These are phyloP conservation scores for Pseudoatta argentina DNA, from an alignment of 1,140 invertebrate species.

Conservation along the genomic window DNA sequence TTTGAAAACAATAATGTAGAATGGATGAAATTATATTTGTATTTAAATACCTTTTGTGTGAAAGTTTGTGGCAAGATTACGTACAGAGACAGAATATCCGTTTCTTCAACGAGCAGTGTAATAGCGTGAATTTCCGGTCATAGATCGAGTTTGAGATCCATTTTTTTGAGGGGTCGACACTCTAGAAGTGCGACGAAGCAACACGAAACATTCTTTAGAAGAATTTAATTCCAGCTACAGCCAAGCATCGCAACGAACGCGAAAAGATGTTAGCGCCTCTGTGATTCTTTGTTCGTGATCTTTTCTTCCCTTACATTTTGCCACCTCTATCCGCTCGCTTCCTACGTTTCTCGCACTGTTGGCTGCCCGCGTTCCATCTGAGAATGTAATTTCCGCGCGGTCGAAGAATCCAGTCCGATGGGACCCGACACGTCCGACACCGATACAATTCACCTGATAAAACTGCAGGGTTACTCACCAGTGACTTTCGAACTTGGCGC, in stretches of 20 bases:
- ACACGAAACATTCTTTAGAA: slow-evolving; percentile 74
- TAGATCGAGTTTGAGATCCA: slow-evolving; percentile 6
- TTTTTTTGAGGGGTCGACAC: neutral
- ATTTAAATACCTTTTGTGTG: slow-evolving; percentile 8
- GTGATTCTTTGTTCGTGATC: slow-evolving; percentile 39
- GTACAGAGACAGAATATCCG: neutral
- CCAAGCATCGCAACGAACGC: slow-evolving; percentile 27
- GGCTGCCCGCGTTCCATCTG: slow-evolving; percentile 70
- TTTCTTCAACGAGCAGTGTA: slow-evolving; percentile 12
- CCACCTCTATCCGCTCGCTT: slow-evolving; percentile 41
- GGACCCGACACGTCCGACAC: slow-evolving; percentile 78
- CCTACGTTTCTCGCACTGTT: slow-evolving; percentile 50
- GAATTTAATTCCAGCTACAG: slow-evolving; percentile 80
- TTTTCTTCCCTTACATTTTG: slow-evolving; percentile 42
- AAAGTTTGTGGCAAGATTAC: slow-evolving; percentile 12
- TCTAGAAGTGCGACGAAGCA: neutral
- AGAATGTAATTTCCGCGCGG: slow-evolving; percentile 82
- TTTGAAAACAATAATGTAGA: neutral
- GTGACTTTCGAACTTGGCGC: slow-evolving; percentile 56
- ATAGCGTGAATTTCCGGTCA: slow-evolving; percentile 6
- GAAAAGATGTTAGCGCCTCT: slow-evolving; percentile 29
- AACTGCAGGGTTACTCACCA: slow-evolving; percentile 61
- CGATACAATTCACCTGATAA: slow-evolving; percentile 81
- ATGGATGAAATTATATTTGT: neutral
- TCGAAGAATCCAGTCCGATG: slow-evolving; percentile 77